phyloP scores from a whole-genome alignment of 2,888 invertebrate genomes.

The Hanleya hanleyi region DNA sequence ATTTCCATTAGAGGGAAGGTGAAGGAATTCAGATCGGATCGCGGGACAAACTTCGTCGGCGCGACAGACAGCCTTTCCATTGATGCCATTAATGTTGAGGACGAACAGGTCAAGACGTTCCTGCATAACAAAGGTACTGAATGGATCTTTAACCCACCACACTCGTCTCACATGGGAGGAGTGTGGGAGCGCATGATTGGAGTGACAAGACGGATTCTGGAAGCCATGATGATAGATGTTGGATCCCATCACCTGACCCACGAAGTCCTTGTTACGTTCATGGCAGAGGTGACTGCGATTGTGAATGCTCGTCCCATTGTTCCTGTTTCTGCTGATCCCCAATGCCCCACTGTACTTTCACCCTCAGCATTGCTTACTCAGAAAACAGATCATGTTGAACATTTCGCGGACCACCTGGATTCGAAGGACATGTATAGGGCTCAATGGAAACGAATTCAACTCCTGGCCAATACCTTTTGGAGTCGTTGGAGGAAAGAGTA shows the following conservation, averaged over 20 bases:
- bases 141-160: slow-evolving; percentile 13
- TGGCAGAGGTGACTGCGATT: too few relatives aligned
- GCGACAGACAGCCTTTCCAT: slow-evolving; percentile 18
- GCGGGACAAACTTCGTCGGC: slow-evolving; percentile 36
- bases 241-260: not conserved
- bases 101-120: slow-evolving; percentile 7
- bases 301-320: too few relatives aligned
- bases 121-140: not conserved
- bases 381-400: too few relatives aligned
- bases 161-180: slow-evolving; percentile 14
- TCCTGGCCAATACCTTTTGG: too few relatives aligned
- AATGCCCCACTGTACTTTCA: too few relatives aligned
- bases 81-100: slow-evolving; percentile 19
- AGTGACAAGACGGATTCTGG: not conserved
- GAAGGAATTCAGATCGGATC: slow-evolving; percentile 27
- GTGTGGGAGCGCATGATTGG: slow-evolving; percentile 3
- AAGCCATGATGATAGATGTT: not conserved
- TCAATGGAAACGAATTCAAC: too few relatives aligned
- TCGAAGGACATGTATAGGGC: too few relatives aligned
- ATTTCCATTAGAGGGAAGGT: slow-evolving; percentile 31
- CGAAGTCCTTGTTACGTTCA: not conserved
- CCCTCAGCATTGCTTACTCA: too few relatives aligned
- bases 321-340: too few relatives aligned
- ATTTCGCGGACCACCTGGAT: too few relatives aligned
- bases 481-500: too few relatives aligned